Evolutionary conservation across 2,113 vertebrate species (phyloP), one percentile per base, ranked within the genome.

Genomic region (Hippocampus abdominalis): DNA sequence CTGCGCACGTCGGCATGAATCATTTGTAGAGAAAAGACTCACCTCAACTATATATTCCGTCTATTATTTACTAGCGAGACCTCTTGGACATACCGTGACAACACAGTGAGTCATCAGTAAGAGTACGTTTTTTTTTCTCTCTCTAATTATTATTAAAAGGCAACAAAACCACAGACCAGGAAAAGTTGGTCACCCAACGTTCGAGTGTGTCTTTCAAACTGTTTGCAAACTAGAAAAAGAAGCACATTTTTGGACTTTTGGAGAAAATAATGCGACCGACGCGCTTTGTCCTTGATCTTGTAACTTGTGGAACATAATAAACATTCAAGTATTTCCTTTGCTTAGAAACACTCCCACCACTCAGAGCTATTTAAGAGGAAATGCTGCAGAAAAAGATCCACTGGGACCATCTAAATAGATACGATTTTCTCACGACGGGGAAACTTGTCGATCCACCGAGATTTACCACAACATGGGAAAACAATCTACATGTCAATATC

Each of bases 361-460:
- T 77, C 64, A 21, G 18, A 46, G 54, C 69, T 71, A 70, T 78
- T 72, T 72, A 36, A 75, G 75, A 84, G 84, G 80, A 87, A 87
- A 85, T 49, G 51, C 68, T 75, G 76, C 62, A 79, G 62, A 72
- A 18, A 85, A 81, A 1, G 25, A 70, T 71, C 82, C 75, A 72
- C 15, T 48, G 73, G 76, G 79, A 72, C 56, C 61, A 18, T 77
- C 79, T 77, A 68, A 81, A 71, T 60, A 71, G 46, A 46, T 25
- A 25, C 29, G 1, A 73, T 84, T 87, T 87, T 88, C 77, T 88
- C 83, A 81, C 82, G 76, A 66, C 78, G 72, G 27, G 27, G 29
- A 75, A 73, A 76, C 48, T 13, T 48, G 39, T 23, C 74, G 69
- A 73, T 75, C 81, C 78, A 21, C 69, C 60, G 81, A 84, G 86